Evolutionary conservation across 2,888 invertebrate genomes (phyloP).

Genomic region (Volucella inanis): DNA sequence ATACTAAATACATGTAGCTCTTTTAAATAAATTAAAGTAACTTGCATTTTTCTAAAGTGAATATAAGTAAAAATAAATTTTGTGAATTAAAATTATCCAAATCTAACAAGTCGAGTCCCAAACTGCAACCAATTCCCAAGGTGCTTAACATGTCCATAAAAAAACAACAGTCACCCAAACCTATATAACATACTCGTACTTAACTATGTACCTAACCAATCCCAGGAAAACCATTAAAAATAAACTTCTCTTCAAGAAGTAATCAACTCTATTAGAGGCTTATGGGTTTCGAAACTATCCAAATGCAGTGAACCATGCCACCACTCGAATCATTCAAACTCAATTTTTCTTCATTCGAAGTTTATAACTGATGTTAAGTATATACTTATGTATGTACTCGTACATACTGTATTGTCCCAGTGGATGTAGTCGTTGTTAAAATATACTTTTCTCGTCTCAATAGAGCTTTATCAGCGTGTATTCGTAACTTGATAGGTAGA

Average conservation of each 20-base stretch:
- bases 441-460: slow-evolving; percentile 35
- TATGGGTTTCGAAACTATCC: slow-evolving; percentile 42
- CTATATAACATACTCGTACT: slow-evolving; percentile 9
- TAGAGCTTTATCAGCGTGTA: slow-evolving; percentile 22
- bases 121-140: slow-evolving; percentile 38
- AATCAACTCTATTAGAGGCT: slow-evolving; percentile 29
- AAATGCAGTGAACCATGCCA: slow-evolving; percentile 63
- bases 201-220: not conserved
- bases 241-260: slow-evolving; percentile 26
- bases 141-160: slow-evolving; percentile 28
- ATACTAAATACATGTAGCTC: not conserved
- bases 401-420: slow-evolving; percentile 9
- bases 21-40: not conserved
- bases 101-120: slow-evolving; percentile 14
- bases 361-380: too few species aligned
- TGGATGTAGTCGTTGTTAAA: slow-evolving; percentile 37
- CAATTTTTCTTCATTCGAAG: slow-evolving; percentile 26
- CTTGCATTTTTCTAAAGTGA: slow-evolving; percentile 8
- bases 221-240: slow-evolving; percentile 20
- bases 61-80: slow-evolving; percentile 21
- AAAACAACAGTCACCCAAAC: not conserved
- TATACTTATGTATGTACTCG: too few species aligned
- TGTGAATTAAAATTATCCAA: slow-evolving; percentile 30
- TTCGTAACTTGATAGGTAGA: slow-evolving; percentile 59
- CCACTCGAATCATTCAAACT: slow-evolving; percentile 35